Conservation (phyloP, 2,113 vertebrate genomes). For the Scartelaos histophorus region DNA sequence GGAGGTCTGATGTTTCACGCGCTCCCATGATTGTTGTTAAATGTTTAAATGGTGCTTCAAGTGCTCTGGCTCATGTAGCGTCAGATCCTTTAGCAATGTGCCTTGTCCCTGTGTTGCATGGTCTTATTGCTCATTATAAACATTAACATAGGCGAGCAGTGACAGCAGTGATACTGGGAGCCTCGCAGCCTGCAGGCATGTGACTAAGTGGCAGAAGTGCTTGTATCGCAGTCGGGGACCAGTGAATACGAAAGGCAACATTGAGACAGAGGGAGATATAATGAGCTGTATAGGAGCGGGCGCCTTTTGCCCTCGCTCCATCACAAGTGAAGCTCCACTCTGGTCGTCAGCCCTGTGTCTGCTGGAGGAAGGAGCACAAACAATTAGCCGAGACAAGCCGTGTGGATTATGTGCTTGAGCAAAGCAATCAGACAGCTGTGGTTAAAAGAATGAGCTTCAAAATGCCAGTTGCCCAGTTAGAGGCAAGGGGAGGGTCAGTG, state of each 20-base stretch:
- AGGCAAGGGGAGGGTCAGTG: constrained; percentile 83
- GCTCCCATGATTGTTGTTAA: constrained; percentile 45
- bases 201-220: constrained; percentile 60
- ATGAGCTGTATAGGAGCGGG: constrained; percentile 65
- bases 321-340: constrained; percentile 60
- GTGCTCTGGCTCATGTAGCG: constrained; percentile 4
- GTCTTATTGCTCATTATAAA: constrained; percentile 51
- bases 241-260: constrained; percentile 60
- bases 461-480: constrained; percentile 76
- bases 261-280: constrained; percentile 67
- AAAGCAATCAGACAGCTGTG: constrained; percentile 61
- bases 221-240: constrained; percentile 34
- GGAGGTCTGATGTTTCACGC: constrained; percentile 28
- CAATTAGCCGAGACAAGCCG: constrained; percentile 72
- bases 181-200: constrained; percentile 36
- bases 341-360: constrained; percentile 57
- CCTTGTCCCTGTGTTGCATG: constrained; percentile 13
- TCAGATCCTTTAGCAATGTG: constrained; percentile 28
- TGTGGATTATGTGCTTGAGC: constrained; percentile 69
- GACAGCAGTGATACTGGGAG: constrained; percentile 50
- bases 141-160: constrained; percentile 61
- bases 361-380: constrained; percentile 70
- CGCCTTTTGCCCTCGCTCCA: constrained; percentile 63
- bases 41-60: constrained; percentile 42
- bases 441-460: constrained; percentile 69